Base-by-base conservation (phyloP, 35 echinoderm and acorn worm genomes). In the Lytechinus pictus region DNA sequence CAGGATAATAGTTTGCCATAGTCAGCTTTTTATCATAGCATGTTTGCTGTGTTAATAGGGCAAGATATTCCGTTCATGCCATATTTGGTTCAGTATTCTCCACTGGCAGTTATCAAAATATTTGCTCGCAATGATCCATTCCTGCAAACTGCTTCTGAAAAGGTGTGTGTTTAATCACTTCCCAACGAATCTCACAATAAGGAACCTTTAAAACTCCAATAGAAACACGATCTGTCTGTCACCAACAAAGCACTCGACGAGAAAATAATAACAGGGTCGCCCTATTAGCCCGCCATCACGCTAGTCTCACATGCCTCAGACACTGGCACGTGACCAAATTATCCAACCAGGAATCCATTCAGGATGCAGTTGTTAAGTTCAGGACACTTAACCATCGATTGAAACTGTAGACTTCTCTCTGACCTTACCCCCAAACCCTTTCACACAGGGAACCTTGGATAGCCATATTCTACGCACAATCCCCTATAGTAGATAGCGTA, bases 351-450 rank as follows among this genome's bases (percentile, higher is more conserved):
- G 66, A 79, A 71, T 71, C 24, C 1, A 71, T 71, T 71, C 5
- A 71, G 61, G 61, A 71, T 71, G 61, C 61, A 14, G 61, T 71
- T 71, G 24, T 79, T n/a, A 79, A 79, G 66, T 79, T 79, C 66
- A 79, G n/a, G 66, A 79, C 66, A 79, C 66, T 79, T 79, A 79
- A 79, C 19, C 21, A 79, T 79, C 66, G 66, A 79, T 79, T 79
- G 66, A 79, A 79, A 79, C 66, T 4, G 6, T 19, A 79, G 66
- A 79, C 66, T n/a, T 14, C 8, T 6, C n/a, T 79, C 66, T 24
- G 19, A 79, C 66, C 66, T 79, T n/a, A 16, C 66, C 66, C 66
- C 11, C 66, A 4, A 8, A 24, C 19, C 66, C 16, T 19, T 10
- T 12, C 9, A 24, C 21, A 16, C 14, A 58, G 9, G 56, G 13